phyloP scores from a whole-genome alignment of 2,888 invertebrate species.

The Cryptops parisi region DNA sequence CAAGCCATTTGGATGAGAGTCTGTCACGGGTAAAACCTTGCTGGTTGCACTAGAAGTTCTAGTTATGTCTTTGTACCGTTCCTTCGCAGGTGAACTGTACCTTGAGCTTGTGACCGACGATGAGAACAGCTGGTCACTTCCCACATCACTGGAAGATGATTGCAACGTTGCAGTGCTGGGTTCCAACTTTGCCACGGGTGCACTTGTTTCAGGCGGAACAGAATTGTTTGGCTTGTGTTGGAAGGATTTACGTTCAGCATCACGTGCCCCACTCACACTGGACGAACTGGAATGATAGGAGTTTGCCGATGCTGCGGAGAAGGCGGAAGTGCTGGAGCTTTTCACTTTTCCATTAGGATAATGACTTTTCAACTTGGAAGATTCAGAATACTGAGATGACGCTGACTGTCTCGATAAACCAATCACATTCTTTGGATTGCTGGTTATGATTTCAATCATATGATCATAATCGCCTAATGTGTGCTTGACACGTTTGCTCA shows the following conservation, averaged over 20 bases:
- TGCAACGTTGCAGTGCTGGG: not conserved
- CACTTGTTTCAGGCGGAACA: too few species aligned
- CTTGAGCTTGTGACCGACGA: too few species aligned
- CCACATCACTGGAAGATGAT: not conserved
- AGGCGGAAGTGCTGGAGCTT: not conserved
- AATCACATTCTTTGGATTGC: slow-evolving; percentile 18
- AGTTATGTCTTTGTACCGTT: not conserved
- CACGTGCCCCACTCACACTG: slow-evolving; percentile 1
- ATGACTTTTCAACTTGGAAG: slow-evolving; percentile 11
- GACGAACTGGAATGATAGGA: slow-evolving; percentile 1
- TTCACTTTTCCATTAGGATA: not conserved
- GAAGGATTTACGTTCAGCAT: not conserved
- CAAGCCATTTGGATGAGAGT: not conserved
- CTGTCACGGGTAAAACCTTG: not conserved
- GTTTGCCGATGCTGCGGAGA: not conserved
- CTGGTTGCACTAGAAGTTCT: not conserved
- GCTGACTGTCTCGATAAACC: slow-evolving; percentile 17
- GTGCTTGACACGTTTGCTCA: slow-evolving; percentile 13
- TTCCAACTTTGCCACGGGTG: not conserved
- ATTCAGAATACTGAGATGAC: slow-evolving; percentile 1
- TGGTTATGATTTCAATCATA: slow-evolving; percentile 12
- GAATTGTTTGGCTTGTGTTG: too few species aligned
- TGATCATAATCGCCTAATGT: slow-evolving; percentile 14
- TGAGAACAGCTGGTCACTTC: too few species aligned
- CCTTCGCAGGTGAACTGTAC: not conserved